Base-by-base conservation (phyloP, 2,113 vertebrate genomes). In the Mus spicilegus region DNA sequence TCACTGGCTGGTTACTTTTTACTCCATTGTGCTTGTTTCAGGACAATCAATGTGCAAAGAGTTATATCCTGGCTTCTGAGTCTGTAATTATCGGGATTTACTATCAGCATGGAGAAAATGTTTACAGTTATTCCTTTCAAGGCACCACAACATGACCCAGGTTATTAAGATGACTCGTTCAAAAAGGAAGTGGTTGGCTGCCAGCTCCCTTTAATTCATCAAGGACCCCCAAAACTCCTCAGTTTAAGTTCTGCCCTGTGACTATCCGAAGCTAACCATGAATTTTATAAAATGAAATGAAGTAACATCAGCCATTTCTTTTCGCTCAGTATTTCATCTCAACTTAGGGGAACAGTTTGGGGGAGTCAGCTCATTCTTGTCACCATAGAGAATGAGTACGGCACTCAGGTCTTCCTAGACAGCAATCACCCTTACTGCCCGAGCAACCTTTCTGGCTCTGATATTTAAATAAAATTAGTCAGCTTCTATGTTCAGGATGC, bases 381-480 rank as follows among this genome's bases (percentile, higher is more conserved):
- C 42, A 49, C 39, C 24, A 7, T 7, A 26, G 16, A 42, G 49
- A 5, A 26, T 69, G 12, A n/a, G 33, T 22, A 26, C 0, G 2
- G 12, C 20, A 54, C 3, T 16, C 13, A 9, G 3, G 20, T 51
- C 30, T 51, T 54, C 7, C 24, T 4, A 36, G 0, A 20, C 30
- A 70, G 22, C 14, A 26, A n/a, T 11, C 19, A 70, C 46, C 10
- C 20, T 87, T 70, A 70, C 19, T 22, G 2, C 30, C 12, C 9
- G 30, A 54, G 30, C 3, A n/a, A 54, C 69, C 30, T 70, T 70
- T 12, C 30, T 69, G 11, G 30, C 30, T 49, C 4, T 69, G 19
- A 51, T 42, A 11, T 33, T 86, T 33, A 49, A 67, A 49, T 67
- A 19, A 46, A 84, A 61, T 28, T 87, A 49, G 65, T 69, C 16